Evolutionary conservation across 2,797 vertebrate species (phyloP).

Genomic region (Nyctibius grandis): DNA sequence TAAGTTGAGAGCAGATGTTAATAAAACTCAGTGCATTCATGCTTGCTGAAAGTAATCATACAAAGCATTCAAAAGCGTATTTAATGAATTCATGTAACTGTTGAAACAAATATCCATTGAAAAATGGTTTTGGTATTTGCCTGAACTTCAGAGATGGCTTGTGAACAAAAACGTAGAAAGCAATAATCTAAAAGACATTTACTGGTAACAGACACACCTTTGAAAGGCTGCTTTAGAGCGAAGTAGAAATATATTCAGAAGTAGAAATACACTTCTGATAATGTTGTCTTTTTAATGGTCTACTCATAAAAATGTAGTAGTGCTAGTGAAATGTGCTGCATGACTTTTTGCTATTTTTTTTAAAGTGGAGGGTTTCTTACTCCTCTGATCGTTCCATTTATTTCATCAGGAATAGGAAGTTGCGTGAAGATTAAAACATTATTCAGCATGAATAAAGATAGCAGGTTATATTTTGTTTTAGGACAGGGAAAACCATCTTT

Average conservation of each 20-base stretch:
- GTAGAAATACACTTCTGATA: not conserved
- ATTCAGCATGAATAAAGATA: not conserved
- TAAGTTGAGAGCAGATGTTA: not conserved
- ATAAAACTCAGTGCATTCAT: not conserved
- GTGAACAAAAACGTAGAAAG: not conserved
- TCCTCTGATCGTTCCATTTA: not conserved
- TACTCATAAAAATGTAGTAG: not conserved
- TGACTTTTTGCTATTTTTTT: not conserved
- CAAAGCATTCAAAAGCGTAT: not conserved
- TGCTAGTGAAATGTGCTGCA: not conserved
- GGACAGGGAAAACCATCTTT: not conserved
- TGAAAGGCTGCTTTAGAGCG: not conserved
- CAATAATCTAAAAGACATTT: not conserved
- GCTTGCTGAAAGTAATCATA: not conserved
- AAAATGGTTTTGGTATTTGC: not conserved
- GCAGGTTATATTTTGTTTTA: not conserved
- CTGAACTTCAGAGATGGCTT: not conserved
- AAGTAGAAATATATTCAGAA: not conserved
- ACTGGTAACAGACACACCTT: not conserved
- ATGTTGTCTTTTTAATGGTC: not conserved
- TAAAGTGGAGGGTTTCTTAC: not conserved
- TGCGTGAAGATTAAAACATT: not conserved
- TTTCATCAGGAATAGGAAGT: not conserved
- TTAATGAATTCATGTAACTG: not conserved
- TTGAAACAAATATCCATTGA: not conserved